A percentile compares a stretch with the other conserved stretches of the same genome.
Conservation (phyloP, 1,140 invertebrate species). For the Heliothis subflexa region DNA sequence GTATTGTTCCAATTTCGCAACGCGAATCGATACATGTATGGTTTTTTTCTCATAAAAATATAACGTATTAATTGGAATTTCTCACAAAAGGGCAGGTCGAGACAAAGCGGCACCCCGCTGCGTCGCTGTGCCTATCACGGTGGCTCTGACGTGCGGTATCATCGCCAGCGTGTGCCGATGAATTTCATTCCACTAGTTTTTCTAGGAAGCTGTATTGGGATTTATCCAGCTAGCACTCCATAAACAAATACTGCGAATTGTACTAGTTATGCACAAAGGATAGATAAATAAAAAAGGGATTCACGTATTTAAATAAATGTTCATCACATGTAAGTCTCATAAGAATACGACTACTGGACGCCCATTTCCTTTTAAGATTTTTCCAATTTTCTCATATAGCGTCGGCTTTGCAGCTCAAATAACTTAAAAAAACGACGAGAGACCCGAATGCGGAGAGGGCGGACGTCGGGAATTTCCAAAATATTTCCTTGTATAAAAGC, state of each 20-base stretch:
- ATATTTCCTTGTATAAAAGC: constrained; percentile 79
- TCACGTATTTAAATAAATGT: neutral
- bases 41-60: constrained; percentile 56
- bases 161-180: constrained; percentile 49
- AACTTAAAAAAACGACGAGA: constrained; percentile 66
- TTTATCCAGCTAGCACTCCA: neutral
- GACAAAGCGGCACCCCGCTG: constrained; percentile 58
- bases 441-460: constrained; percentile 62
- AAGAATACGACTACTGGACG: constrained; percentile 5
- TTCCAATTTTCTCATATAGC: constrained; percentile 66
- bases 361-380: constrained; percentile 59
- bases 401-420: constrained; percentile 65
- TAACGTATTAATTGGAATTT: constrained; percentile 71
- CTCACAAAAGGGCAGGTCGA: constrained; percentile 63
- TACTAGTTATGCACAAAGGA: neutral
- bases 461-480: constrained; percentile 68
- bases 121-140: constrained; percentile 51
- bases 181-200: constrained; percentile 45
- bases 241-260: neutral
- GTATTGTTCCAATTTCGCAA: constrained; percentile 58
- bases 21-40: constrained; percentile 55
- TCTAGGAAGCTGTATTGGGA: neutral
- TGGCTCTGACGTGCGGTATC: constrained; percentile 58
- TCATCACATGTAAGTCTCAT: constrained; percentile 27
- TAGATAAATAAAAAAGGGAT: neutral